phyloP scores from a whole-genome alignment of 2,113 vertebrate species.

The Anseranas semipalmata region DNA sequence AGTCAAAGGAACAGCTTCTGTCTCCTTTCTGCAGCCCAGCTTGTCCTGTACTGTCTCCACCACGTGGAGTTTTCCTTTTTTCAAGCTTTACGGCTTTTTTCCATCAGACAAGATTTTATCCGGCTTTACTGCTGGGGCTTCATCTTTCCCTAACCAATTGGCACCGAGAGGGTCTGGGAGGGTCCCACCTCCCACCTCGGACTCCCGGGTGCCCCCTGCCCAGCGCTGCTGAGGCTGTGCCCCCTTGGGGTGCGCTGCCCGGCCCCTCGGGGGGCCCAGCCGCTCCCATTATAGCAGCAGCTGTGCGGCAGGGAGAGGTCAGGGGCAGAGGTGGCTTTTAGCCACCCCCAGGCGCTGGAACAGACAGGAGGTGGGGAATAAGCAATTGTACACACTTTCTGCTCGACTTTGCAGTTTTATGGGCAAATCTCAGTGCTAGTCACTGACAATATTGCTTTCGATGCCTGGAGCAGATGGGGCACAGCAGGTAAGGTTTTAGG shows the following conservation, averaged over 20 bases:
- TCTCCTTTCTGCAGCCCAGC: neutral
- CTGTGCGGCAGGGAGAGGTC: neutral
- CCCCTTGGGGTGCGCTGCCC: rapidly evolving
- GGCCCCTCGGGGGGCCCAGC: neutral
- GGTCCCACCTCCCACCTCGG: neutral
- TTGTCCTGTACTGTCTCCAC: neutral
- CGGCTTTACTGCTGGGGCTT: neutral
- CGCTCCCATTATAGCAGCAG: neutral
- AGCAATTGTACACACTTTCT: neutral
- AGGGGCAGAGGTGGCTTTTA: neutral
- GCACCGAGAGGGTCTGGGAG: neutral
- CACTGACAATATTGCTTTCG: neutral
- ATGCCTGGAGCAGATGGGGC: slow-evolving; percentile 5
- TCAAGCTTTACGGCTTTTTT: rapidly evolving
- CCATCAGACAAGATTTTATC: neutral
- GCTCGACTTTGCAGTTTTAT: neutral
- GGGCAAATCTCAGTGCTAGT: neutral
- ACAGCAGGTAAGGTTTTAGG: neutral
- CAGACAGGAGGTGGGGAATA: neutral
- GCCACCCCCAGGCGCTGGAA: neutral
- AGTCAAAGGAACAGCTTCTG: neutral
- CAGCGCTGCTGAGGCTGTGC: neutral
- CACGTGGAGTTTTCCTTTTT: neutral
- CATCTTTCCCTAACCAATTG: neutral
- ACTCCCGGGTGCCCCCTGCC: neutral